Evolutionary conservation across 1,140 invertebrate species (phyloP), one percentile per base, ranked within the genome.

Genomic region (Cotesia vestalis): DNA sequence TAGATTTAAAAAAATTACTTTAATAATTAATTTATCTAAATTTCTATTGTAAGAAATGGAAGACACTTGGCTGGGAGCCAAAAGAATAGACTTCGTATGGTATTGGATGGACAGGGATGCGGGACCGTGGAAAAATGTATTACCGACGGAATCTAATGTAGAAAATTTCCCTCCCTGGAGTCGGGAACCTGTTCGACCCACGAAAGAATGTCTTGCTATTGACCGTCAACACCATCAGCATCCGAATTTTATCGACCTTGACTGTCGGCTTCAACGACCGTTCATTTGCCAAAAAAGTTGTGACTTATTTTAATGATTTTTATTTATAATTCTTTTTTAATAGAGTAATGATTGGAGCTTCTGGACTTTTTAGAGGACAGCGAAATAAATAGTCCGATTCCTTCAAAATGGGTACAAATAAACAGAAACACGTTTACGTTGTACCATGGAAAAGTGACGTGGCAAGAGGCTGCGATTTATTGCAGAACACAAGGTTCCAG

Each of bases 221-320:
- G 76, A 78, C 53, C 66, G 76, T 17, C 63, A 60, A 8, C 68
- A 66, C 20, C 76, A 81, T 63, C 73, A 73, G 4, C 12, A 75
- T 57, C 76, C 78, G 2, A 79, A 76, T 67, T 82, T 82, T 40
- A 57, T 81, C 35, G 77, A 82, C 62, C 69, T 80, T 5, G 78
- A 80, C 59, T 81, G 79, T 60, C 69, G 77, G 69, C 66, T 79
- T 12, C 73, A 74, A 17, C 68, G 75, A 52, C 76, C 80, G 34
- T 80, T 80, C 36, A 76, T 82, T 55, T 82, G 78, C 38, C 75
- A 80, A 72, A 79, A 77, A 61, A 77, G 78, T 79, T 76, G 52
- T 5, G 62, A 57, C 4, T 36, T 2, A 35, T 20, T 61, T 34
- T 36, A 8, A 36, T 27, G 17, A 11, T 17, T 27, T 63, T 51